These are phyloP conservation scores for Heliothis peltigera DNA, from an alignment of 2,888 invertebrate genomes.

Conservation along the genomic window DNA sequence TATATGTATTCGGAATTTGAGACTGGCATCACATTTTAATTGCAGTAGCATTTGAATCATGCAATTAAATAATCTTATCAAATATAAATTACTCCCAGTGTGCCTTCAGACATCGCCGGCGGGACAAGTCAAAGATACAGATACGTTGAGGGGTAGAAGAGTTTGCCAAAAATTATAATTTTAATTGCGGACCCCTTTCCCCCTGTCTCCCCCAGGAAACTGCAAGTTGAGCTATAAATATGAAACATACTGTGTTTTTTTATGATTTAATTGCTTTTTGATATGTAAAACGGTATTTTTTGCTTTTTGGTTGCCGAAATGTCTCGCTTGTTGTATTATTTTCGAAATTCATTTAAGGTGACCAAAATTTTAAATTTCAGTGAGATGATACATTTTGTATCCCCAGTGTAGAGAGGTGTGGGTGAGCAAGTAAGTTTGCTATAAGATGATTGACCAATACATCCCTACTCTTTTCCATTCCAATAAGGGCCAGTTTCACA, in stretches of 20 bases:
- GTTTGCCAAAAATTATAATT: constrained; percentile 90
- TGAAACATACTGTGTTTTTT: constrained; percentile 66
- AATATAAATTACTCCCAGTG: constrained; percentile 61
- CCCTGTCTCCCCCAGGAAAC: constrained; percentile 71
- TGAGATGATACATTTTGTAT: neutral
- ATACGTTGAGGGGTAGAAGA: constrained; percentile 82
- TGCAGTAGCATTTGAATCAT: neutral
- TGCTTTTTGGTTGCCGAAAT: constrained; percentile 45
- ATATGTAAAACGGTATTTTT: constrained; percentile 60
- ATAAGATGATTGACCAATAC: too few relatives aligned
- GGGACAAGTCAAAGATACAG: constrained; percentile 87
- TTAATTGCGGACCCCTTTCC: constrained; percentile 82
- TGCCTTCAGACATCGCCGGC: constrained; percentile 68
- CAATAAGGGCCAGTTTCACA: too few relatives aligned
- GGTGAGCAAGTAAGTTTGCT: too few relatives aligned
- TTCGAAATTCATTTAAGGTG: constrained; percentile 27
- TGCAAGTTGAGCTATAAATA: constrained; percentile 70
- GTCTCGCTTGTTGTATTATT: constrained; percentile 24
- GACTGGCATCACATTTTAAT: neutral
- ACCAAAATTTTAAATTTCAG: constrained; percentile 35
- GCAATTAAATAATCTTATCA: constrained; percentile 1
- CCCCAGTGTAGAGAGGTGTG: neutral
- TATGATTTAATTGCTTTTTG: constrained; percentile 65
- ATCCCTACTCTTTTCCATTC: too few relatives aligned
- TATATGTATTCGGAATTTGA: neutral